A percentile compares a stretch with the other conserved stretches of the same genome.
These are phyloP conservation scores for Sarotherodon lohbergeri DNA, from an alignment of 2,113 vertebrate genomes.

Conservation along the genomic window DNA sequence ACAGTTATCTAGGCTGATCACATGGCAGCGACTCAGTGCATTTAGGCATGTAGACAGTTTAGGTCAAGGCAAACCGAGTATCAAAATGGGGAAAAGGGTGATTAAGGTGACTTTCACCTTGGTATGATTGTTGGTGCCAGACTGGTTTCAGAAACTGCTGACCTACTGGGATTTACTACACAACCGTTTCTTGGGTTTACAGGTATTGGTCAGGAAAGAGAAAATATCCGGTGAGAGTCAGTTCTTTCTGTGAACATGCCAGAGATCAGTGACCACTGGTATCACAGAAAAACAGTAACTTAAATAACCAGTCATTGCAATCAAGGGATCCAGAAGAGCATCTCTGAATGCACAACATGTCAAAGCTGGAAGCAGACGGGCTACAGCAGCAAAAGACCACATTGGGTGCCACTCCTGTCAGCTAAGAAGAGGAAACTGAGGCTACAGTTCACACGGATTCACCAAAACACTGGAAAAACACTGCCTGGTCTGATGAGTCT, in stretches of 20 bases:
- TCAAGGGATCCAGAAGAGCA: not conserved
- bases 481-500: not conserved
- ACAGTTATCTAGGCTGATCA: not conserved
- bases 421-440: not conserved
- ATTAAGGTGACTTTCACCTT: not conserved
- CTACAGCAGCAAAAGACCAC: not conserved
- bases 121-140: not conserved
- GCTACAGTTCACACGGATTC: not conserved
- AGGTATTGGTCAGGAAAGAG: not conserved
- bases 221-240: not conserved
- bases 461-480: not conserved
- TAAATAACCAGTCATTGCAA: not conserved
- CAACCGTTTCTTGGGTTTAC: not conserved
- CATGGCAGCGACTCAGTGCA: not conserved
- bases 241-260: not conserved
- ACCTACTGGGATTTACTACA: not conserved
- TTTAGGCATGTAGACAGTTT: not conserved
- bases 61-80: not conserved
- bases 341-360: not conserved
- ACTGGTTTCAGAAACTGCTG: not conserved
- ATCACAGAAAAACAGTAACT: not conserved
- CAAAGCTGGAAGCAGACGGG: not conserved
- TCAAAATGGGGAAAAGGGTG: not conserved
- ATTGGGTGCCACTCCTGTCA: not conserved
- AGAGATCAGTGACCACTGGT: not conserved